phyloP scores from a whole-genome alignment of 1,140 invertebrate genomes.

The Drosophila grimshawi region DNA sequence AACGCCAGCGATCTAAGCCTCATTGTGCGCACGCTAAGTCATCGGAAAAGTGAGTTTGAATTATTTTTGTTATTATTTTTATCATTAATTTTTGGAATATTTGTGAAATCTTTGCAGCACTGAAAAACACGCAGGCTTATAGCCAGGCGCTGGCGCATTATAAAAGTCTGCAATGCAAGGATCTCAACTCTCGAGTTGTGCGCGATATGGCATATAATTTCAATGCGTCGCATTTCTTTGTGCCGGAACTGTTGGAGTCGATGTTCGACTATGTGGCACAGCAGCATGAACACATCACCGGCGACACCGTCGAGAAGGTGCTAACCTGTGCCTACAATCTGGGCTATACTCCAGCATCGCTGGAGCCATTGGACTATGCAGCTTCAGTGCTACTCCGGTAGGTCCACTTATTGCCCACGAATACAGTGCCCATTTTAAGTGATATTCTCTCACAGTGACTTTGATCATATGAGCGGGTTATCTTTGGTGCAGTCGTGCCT shows the following conservation, averaged over 20 bases:
- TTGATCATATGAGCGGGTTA: constrained; percentile 85
- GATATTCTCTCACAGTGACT: constrained; percentile 81
- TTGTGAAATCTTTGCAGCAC: constrained; percentile 26
- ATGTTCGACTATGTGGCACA: constrained; percentile 84
- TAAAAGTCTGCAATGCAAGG: constrained; percentile 55
- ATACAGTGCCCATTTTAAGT: neutral
- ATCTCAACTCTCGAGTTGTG: constrained; percentile 84
- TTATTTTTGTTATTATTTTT: too few relatives aligned
- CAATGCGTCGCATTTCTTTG: constrained; percentile 69
- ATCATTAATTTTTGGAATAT: neutral
- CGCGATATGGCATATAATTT: constrained; percentile 84
- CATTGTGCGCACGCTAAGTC: constrained; percentile 74
- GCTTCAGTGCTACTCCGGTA: constrained; percentile 65
- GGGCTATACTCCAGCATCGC: constrained; percentile 84
- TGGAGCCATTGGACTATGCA: constrained; percentile 72
- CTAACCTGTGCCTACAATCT: constrained; percentile 84
- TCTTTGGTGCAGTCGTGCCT: constrained; percentile 85
- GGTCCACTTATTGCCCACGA: neutral
- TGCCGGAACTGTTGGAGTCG: constrained; percentile 84
- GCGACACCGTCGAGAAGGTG: constrained; percentile 85
- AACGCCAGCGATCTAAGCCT: constrained; percentile 69
- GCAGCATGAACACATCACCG: constrained; percentile 80
- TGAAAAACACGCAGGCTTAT: constrained; percentile 61
- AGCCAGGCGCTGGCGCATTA: constrained; percentile 61
- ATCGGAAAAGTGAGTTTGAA: constrained; percentile 72